phyloP scores from a whole-genome alignment of 2,888 invertebrate genomes.

The Lymantria monacha region DNA sequence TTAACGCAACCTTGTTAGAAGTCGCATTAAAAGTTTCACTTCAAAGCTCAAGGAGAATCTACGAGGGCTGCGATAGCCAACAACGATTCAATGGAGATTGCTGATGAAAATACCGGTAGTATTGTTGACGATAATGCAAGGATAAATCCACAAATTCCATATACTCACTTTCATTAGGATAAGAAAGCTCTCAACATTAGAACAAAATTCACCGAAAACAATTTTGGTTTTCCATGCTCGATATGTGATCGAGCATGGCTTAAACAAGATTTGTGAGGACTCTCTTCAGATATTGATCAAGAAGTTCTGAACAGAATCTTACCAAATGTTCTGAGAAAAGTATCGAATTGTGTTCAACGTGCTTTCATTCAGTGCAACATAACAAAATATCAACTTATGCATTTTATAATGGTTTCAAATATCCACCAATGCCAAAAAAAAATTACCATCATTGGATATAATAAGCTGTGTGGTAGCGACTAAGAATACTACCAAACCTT shows the following conservation, averaged over 20 bases:
- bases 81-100: conserved; percentile 2
- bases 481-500: no score
- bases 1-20: no score
- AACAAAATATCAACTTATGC: neutral
- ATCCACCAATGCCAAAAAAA: conserved; percentile 9
- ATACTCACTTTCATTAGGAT: conserved; percentile 1
- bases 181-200: conserved; percentile 1
- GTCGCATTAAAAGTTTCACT: no score
- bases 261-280: neutral
- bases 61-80: neutral
- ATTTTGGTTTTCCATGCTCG: neutral
- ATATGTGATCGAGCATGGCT: neutral
- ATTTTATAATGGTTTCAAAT: neutral
- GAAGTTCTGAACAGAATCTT: neutral
- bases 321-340: neutral
- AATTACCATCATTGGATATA: no score
- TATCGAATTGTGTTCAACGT: neutral
- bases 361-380: neutral
- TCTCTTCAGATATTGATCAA: neutral
- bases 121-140: neutral
- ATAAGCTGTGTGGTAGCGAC: no score
- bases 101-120: neutral
- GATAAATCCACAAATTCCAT: neutral
- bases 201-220: neutral
- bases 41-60: neutral